phyloP scores from a whole-genome alignment of 2,113 vertebrate genomes.

The Peromyscus leucopus region DNA sequence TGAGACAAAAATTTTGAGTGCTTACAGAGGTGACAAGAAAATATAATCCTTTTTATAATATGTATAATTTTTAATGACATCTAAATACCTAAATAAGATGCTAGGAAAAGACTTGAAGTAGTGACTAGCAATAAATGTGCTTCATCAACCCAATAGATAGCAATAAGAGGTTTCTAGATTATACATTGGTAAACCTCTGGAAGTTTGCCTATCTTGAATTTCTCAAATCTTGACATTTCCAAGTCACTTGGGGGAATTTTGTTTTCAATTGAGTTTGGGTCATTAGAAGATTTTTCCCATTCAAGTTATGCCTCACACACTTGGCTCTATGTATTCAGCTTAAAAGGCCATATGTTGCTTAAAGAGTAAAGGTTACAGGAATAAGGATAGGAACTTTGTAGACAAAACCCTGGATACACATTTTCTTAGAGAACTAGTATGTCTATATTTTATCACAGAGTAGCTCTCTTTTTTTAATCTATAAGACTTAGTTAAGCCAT shows the following conservation, averaged over 20 bases:
- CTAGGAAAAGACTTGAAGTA: constrained; percentile 62
- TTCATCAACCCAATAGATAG: constrained; percentile 44
- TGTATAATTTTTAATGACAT: constrained; percentile 69
- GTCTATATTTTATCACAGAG: not conserved
- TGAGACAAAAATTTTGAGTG: constrained; percentile 57
- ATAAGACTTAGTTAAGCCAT: not conserved
- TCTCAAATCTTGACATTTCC: constrained; percentile 43
- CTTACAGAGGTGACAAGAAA: constrained; percentile 71
- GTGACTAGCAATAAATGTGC: constrained; percentile 9
- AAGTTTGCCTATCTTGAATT: constrained; percentile 25
- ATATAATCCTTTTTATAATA: constrained; percentile 68
- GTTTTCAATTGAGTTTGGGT: constrained; percentile 47
- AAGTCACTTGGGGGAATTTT: constrained; percentile 23
- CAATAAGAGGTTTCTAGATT: constrained; percentile 24
- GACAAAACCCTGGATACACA: not conserved
- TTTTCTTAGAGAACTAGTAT: constrained; percentile 27
- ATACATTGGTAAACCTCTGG: constrained; percentile 2
- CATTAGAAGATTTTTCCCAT: constrained; percentile 33
- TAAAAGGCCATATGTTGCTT: not conserved
- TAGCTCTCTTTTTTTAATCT: constrained; percentile 44
- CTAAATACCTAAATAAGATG: constrained; percentile 70
- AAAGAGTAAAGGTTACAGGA: constrained; percentile 4
- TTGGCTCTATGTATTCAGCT: not conserved
- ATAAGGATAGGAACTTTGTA: not conserved
- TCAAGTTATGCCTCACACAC: constrained; percentile 13